Evolutionary conservation across 2,888 invertebrate species (phyloP), one percentile per base, ranked within the genome.

Genomic region (Elysia crispata): DNA sequence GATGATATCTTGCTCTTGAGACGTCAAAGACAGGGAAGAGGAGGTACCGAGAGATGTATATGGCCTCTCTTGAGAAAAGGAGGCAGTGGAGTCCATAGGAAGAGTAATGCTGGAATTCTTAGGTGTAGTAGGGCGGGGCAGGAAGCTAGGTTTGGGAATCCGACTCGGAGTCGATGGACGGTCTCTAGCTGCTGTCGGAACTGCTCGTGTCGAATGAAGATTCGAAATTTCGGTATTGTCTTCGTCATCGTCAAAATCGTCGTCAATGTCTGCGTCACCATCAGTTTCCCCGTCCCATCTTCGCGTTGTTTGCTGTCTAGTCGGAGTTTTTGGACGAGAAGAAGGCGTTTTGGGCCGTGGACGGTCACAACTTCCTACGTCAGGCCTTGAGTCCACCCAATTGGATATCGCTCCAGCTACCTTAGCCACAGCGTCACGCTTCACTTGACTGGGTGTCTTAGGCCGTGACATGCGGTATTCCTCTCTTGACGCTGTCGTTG

Each of bases 121-220:
- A 6, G 83, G 82, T 15, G 82, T 80, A 28, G 60, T 33, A 1
- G 84, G 75, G 13, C 82, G 80, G 33, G 82, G 76, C n/a, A 67
- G 49, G 50, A 82, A 78, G 33, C 72, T 54, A 0, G 83, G 81
- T 30, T 83, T 83, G 67, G 84, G 84, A 70, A 84, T 83, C 23
- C 79, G 76, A 33, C 83, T 81, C 25, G 83, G 84, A 23, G 84
- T 84, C 60, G 76, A 50, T 23, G 84, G 83, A 31, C 84, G 78
- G n/a, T 84, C 84, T 30, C 54, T 66, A 8, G 69, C 20, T 25
- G 72, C 33, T 25, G 8, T 49, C 6, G 54, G 23, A 15, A 33
- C 57, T 49, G 70, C 13, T 20, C 41, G 31, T 18, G 28, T 33
- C 30, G 64, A 5, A 20, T 49, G 23, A 18, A 31, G 33, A 0